phyloP scores from a whole-genome alignment of 2,797 vertebrate species.

The Poecilia velifera region DNA sequence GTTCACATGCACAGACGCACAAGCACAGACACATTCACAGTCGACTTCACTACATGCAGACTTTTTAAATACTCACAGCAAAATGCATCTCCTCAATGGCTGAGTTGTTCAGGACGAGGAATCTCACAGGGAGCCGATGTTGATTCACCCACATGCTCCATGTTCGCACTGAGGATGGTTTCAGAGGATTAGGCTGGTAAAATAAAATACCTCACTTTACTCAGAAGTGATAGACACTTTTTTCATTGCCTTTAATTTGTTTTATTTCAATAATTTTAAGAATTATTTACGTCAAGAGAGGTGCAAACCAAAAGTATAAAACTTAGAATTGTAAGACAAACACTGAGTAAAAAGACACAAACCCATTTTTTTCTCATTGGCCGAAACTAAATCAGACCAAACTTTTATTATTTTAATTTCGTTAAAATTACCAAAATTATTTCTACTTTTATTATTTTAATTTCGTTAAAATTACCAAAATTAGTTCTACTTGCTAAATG shows the following conservation, averaged over 20 bases:
- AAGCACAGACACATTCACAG: neutral
- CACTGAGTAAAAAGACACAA: neutral
- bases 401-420: too few relatives aligned
- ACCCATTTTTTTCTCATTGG: too few relatives aligned
- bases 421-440: too few relatives aligned
- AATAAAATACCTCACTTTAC: neutral
- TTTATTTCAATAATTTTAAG: neutral
- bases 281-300: neutral
- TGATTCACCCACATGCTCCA: neutral
- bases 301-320: neutral
- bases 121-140: neutral
- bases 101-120: neutral
- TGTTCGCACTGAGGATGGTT: neutral
- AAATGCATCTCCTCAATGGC: neutral
- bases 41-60: constrained; percentile 2
- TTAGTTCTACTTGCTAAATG: too few relatives aligned
- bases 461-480: too few relatives aligned
- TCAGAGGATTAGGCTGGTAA: neutral
- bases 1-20: neutral
- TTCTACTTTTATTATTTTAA: too few relatives aligned
- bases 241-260: too few relatives aligned
- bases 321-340: neutral
- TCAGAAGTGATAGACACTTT: neutral
- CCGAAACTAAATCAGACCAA: too few relatives aligned
- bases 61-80: neutral